Percentiles rank a stretch among this genome's conserved stretches.
Evolutionary conservation across 2,113 vertebrate species (phyloP).

Genomic region (Brachyhypopomus gauderio): DNA sequence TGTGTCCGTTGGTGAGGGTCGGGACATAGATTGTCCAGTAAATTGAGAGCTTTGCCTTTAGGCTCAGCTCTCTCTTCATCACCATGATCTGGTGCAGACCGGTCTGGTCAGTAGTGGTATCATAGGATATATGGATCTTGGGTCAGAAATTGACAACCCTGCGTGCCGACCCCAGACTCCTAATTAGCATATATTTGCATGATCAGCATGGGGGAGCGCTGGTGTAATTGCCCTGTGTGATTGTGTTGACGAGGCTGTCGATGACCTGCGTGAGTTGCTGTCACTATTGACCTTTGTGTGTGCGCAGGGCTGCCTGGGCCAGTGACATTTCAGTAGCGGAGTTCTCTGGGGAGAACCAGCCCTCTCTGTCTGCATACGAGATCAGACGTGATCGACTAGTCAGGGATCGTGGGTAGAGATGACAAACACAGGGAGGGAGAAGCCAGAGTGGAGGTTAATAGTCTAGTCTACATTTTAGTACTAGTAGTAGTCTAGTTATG

Average conservation of each 20-base stretch:
- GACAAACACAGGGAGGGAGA: neutral
- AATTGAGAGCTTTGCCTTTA: too few relatives aligned
- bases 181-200: constrained; percentile 65
- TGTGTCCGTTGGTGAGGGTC: too few relatives aligned
- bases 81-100: too few relatives aligned
- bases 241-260: constrained; percentile 68
- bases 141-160: constrained; percentile 38
- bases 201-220: constrained; percentile 63
- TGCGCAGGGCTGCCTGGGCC: constrained; percentile 58
- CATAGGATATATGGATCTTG: constrained; percentile 11
- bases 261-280: constrained; percentile 64
- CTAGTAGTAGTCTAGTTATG: neutral
- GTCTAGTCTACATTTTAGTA: neutral
- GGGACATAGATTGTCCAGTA: too few relatives aligned
- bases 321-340: constrained; percentile 68
- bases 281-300: constrained; percentile 73
- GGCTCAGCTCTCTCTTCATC: too few relatives aligned
- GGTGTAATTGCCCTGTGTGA: constrained; percentile 64
- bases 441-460: neutral
- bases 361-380: constrained; percentile 43
- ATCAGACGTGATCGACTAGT: neutral
- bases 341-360: constrained; percentile 60
- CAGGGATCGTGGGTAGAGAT: neutral
- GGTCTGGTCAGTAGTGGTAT: neutral
- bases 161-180: constrained; percentile 47